Evolutionary conservation across 2,113 vertebrate species (phyloP).

Genomic region (Elephantulus edwardii): DNA sequence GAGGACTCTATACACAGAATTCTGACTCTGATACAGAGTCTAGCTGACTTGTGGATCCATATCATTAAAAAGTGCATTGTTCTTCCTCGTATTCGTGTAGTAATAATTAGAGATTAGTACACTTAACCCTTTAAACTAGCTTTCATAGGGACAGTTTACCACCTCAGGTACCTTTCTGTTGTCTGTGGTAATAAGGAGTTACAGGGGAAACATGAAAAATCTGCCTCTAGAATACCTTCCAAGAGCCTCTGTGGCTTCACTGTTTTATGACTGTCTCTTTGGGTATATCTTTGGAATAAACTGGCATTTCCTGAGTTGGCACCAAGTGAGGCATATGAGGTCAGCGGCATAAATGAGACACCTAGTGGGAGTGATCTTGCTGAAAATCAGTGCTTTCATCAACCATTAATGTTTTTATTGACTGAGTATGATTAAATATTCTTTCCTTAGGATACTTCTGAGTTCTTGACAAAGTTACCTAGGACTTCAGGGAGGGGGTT

Average conservation of each 20-base stretch:
- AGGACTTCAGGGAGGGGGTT: too few relatives aligned
- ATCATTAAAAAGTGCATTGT: constrained; percentile 8
- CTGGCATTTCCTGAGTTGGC: background rate
- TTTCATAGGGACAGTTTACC: background rate
- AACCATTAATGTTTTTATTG: too few relatives aligned
- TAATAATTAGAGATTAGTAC: background rate
- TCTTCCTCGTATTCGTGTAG: background rate
- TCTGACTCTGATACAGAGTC: too few relatives aligned
- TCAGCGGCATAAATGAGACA: fast-evolving
- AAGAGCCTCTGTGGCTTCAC: background rate
- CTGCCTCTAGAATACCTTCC: background rate
- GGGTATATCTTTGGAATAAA: background rate
- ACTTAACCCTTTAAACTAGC: background rate
- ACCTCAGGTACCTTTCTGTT: background rate
- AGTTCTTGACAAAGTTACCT: too few relatives aligned
- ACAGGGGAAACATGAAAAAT: background rate
- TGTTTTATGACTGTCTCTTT: background rate
- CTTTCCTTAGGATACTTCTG: too few relatives aligned
- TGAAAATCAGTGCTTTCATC: background rate
- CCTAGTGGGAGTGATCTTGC: background rate
- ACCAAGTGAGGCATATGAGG: background rate
- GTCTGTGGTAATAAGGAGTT: background rate
- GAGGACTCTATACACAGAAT: too few relatives aligned
- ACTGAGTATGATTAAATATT: too few relatives aligned
- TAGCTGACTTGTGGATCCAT: background rate